Percentiles rank a stretch among this genome's conserved stretches.
Conservation (phyloP, 2,113 vertebrate genomes). For the Eurypyga helias region DNA sequence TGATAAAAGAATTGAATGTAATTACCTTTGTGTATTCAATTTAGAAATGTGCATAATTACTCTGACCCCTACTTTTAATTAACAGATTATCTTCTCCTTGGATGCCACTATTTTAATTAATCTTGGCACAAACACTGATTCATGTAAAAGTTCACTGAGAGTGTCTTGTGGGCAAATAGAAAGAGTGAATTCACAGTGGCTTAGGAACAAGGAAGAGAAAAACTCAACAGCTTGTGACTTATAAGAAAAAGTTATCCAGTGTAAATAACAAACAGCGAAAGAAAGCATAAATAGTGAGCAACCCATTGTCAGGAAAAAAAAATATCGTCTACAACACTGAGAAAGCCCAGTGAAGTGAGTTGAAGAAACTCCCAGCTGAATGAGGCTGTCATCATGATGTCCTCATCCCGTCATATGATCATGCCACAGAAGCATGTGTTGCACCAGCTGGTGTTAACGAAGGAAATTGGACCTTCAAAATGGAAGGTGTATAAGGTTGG, state of each 20-base stretch:
- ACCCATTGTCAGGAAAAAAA: background rate
- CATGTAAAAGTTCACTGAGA: background rate
- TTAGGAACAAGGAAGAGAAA: background rate
- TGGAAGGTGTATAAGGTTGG: background rate
- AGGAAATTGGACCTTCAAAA: rapidly evolving
- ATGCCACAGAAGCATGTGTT: background rate
- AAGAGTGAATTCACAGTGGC: background rate
- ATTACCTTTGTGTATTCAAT: background rate
- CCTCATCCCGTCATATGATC: background rate
- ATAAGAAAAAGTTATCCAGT: background rate
- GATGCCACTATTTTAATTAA: background rate
- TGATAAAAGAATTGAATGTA: background rate
- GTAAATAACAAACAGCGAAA: background rate
- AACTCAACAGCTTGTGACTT: background rate
- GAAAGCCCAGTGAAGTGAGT: background rate
- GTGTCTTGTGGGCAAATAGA: background rate
- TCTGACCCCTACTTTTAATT: background rate
- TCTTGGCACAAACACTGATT: background rate
- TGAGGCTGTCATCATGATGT: background rate
- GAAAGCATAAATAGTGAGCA: background rate
- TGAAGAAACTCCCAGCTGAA: background rate
- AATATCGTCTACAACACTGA: background rate
- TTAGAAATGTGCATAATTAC: background rate
- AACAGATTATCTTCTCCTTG: background rate
- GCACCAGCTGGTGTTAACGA: background rate